Evolutionary conservation across 2,113 vertebrate species (phyloP).

Genomic region (Myanophis thanlyinensis): DNA sequence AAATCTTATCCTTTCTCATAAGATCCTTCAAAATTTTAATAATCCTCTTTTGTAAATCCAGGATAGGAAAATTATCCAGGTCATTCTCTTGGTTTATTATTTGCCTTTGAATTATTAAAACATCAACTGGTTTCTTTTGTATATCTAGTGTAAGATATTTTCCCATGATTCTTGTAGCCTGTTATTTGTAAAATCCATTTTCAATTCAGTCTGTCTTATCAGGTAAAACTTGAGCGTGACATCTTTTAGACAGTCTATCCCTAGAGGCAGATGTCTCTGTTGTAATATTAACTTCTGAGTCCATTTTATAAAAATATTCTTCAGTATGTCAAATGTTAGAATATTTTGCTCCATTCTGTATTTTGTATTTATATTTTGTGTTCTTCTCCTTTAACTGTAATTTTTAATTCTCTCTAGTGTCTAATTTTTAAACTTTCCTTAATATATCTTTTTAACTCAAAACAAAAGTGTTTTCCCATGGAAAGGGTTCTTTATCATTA

Average conservation of each 20-base stretch:
- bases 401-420: too few relatives aligned
- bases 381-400: too few relatives aligned
- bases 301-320: too few relatives aligned
- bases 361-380: too few relatives aligned
- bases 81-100: not conserved
- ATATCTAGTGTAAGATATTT: not conserved
- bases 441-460: too few relatives aligned
- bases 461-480: too few relatives aligned
- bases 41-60: not conserved
- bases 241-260: not conserved
- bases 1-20: not conserved
- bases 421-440: too few relatives aligned
- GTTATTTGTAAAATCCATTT: not conserved
- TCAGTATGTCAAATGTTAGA: too few relatives aligned
- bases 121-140: not conserved
- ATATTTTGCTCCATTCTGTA: too few relatives aligned
- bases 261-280: too few relatives aligned
- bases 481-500: not conserved
- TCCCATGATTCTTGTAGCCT: not conserved
- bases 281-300: too few relatives aligned
- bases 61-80: not conserved
- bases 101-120: not conserved
- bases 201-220: not conserved
- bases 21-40: not conserved
- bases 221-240: not conserved